Conservation (phyloP, 2,888 invertebrate species). For the Agonopterix arenella region DNA sequence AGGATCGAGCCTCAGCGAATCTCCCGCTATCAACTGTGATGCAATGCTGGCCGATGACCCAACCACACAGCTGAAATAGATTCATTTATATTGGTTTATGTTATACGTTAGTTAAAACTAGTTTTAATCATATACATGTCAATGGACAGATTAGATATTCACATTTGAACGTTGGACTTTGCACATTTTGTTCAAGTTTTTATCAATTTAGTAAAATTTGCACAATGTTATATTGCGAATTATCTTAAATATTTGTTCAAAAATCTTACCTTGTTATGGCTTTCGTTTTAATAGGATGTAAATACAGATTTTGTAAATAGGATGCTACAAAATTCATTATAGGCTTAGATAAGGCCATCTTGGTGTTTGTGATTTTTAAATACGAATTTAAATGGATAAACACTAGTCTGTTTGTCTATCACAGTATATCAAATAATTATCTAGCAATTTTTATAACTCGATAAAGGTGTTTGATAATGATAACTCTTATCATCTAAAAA, state of each 20-base stretch:
- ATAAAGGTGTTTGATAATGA: background rate
- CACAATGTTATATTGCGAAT: background rate
- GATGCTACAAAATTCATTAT: conserved; percentile 81
- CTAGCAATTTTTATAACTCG: background rate
- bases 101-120: background rate
- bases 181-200: background rate
- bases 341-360: conserved; percentile 85
- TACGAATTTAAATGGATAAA: background rate
- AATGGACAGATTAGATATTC: too few relatives aligned
- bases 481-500: conserved; percentile 10
- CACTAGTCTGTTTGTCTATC: background rate
- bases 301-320: conserved; percentile 86
- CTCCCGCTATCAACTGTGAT: conserved; percentile 83
- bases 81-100: background rate
- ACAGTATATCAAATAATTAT: conserved; percentile 1
- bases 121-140: background rate
- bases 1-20: conserved; percentile 79
- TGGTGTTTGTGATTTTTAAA: background rate
- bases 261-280: conserved; percentile 84
- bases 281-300: conserved; percentile 86
- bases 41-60: conserved; percentile 84
- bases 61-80: conserved; percentile 79
- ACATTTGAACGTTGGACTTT: conserved; percentile 1
- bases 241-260: conserved; percentile 1
- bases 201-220: background rate